A percentile compares a stretch with the other conserved stretches of the same genome.
These are phyloP conservation scores for Sebastes vulpes DNA, from an alignment of 2,797 vertebrate species.

Conservation along the genomic window DNA sequence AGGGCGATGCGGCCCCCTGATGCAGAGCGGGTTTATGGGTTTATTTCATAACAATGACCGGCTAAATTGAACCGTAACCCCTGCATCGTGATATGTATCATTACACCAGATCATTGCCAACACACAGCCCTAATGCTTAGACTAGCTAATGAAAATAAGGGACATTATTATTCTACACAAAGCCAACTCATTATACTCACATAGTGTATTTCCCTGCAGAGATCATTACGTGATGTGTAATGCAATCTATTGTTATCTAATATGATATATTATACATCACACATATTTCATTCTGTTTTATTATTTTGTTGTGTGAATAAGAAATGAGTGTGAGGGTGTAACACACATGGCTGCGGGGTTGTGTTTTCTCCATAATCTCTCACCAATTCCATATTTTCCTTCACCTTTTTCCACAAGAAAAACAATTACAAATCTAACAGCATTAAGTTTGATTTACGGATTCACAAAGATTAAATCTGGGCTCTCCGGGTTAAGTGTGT, in stretches of 20 bases:
- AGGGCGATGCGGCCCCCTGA: too few relatives aligned
- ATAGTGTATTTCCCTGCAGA: neutral
- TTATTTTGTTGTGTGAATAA: neutral
- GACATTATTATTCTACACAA: neutral
- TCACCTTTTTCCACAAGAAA: slow-evolving; percentile 13
- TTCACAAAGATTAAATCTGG: neutral
- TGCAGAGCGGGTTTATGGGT: too few relatives aligned
- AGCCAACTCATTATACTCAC: neutral
- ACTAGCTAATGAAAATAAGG: neutral
- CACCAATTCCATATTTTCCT: neutral
- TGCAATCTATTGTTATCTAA: neutral
- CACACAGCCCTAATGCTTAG: too few relatives aligned
- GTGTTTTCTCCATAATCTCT: neutral
- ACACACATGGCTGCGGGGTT: neutral
- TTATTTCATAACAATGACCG: too few relatives aligned
- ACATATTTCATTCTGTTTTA: neutral
- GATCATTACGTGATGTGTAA: neutral
- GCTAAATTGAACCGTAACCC: too few relatives aligned
- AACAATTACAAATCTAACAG: neutral
- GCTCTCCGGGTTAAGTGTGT: neutral
- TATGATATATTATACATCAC: neutral
- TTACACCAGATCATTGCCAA: too few relatives aligned
- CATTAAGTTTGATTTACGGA: neutral
- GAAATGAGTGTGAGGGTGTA: neutral
- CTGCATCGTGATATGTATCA: too few relatives aligned